Evolutionary conservation across 2,797 vertebrate species (phyloP).

Genomic region (Enteromius anoplus): DNA sequence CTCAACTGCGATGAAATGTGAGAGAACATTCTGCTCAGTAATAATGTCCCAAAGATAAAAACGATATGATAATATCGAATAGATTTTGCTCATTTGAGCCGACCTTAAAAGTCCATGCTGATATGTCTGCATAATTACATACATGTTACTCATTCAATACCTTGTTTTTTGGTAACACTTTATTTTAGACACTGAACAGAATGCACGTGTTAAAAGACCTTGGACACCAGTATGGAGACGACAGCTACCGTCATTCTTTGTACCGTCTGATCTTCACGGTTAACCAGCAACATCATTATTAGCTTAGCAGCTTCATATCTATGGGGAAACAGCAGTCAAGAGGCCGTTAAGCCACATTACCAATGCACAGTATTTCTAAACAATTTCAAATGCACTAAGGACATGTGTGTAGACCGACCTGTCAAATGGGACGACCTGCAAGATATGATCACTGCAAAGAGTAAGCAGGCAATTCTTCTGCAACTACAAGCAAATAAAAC

Average conservation of each 20-base stretch:
- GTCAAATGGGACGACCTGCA: slow-evolving; percentile 94
- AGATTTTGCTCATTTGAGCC: background rate
- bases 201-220: slow-evolving; percentile 75
- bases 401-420: slow-evolving; percentile 75
- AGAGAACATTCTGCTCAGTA: background rate
- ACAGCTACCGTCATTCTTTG: slow-evolving; percentile 94
- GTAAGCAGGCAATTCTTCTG: slow-evolving; percentile 94
- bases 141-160: background rate
- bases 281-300: slow-evolving; percentile 92
- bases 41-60: background rate
- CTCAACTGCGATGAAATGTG: slow-evolving; percentile 65
- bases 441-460: slow-evolving; percentile 92
- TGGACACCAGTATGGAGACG: slow-evolving; percentile 90
- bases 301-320: slow-evolving; percentile 92
- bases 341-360: background rate
- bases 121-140: background rate
- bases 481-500: slow-evolving; percentile 73
- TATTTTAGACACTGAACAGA: background rate
- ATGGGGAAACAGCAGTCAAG: slow-evolving; percentile 34
- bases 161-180: background rate
- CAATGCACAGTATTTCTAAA: slow-evolving; percentile 13
- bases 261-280: slow-evolving; percentile 88
- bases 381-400: background rate
- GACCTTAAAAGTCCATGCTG: too few species aligned
- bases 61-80: background rate